Percentiles rank a stretch among this genome's conserved stretches.
Conservation (phyloP, 64 coral and sea anemone species). For the Platygyra sinensis region DNA sequence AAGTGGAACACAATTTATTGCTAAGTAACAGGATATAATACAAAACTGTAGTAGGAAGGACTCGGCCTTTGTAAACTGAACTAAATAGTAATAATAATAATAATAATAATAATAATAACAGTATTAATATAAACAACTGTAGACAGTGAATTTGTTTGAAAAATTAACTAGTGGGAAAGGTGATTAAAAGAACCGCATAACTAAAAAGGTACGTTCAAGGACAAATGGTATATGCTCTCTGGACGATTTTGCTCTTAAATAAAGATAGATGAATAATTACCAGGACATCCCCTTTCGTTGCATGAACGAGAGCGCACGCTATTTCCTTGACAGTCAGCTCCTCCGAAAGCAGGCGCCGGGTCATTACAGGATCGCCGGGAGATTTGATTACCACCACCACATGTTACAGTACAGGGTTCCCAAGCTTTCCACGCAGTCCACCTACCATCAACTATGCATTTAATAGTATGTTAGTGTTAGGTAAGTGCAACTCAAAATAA, state of each 20-base stretch:
- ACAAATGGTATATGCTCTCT: neutral
- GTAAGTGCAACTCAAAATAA: neutral
- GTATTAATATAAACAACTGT: too few relatives aligned
- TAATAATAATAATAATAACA: too few relatives aligned
- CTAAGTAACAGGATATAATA: too few relatives aligned
- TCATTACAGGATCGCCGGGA: slow-evolving; percentile 62
- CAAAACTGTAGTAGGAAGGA: too few relatives aligned
- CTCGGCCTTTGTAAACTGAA: too few relatives aligned
- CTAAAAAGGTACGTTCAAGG: too few relatives aligned
- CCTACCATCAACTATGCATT: slow-evolving; percentile 49
- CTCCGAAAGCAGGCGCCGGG: slow-evolving; percentile 57
- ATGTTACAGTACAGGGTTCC: slow-evolving; percentile 61
- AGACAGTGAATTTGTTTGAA: too few relatives aligned
- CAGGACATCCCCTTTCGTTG: slow-evolving; percentile 50
- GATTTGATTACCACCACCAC: slow-evolving; percentile 64
- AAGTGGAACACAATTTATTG: too few relatives aligned
- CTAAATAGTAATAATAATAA: too few relatives aligned
- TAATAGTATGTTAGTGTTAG: neutral
- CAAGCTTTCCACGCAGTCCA: slow-evolving; percentile 81
- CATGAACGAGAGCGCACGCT: slow-evolving; percentile 50
- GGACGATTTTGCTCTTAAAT: too few relatives aligned
- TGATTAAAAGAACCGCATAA: too few relatives aligned
- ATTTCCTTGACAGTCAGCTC: slow-evolving; percentile 48
- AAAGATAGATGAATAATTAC: neutral
- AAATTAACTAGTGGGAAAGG: too few relatives aligned